Percentiles rank a stretch among this genome's conserved stretches.
phyloP scores from a whole-genome alignment of 2,797 vertebrate species.

The Rallus crepitans region DNA sequence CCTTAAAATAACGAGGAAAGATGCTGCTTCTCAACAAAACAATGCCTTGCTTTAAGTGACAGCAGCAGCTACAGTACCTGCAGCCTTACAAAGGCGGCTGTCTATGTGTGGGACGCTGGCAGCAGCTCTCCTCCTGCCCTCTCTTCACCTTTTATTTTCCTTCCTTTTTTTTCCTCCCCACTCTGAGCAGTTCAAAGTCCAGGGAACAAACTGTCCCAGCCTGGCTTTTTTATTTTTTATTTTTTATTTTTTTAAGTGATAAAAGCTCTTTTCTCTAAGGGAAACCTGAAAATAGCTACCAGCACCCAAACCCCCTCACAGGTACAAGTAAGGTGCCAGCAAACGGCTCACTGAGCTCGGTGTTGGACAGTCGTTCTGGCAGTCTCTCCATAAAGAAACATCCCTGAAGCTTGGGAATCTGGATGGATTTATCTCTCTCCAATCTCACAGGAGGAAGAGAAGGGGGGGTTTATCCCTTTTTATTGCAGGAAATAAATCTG shows the following conservation, averaged over 20 bases:
- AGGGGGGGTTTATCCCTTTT: background rate
- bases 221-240: background rate
- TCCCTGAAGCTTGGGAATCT: background rate
- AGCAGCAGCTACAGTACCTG: background rate
- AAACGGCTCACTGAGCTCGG: background rate
- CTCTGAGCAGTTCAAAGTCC: background rate
- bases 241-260: too few relatives aligned
- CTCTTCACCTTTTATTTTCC: background rate
- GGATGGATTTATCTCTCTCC: background rate
- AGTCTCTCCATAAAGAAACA: background rate
- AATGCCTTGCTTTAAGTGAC: constrained; percentile 4
- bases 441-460: background rate
- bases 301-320: background rate
- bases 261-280: constrained; percentile 13
- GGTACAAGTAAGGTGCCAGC: background rate
- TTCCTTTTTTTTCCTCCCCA: background rate
- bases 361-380: background rate
- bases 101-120: background rate
- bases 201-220: background rate
- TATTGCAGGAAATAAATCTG: constrained; percentile 9
- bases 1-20: constrained; percentile 46
- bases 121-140: background rate
- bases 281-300: background rate
- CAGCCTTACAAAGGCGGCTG: background rate
- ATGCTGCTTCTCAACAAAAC: constrained; percentile 47